A percentile compares a stretch with the other conserved stretches of the same genome.
phyloP scores from a whole-genome alignment of 2,888 invertebrate genomes.

The Macrosiphum euphorbiae region DNA sequence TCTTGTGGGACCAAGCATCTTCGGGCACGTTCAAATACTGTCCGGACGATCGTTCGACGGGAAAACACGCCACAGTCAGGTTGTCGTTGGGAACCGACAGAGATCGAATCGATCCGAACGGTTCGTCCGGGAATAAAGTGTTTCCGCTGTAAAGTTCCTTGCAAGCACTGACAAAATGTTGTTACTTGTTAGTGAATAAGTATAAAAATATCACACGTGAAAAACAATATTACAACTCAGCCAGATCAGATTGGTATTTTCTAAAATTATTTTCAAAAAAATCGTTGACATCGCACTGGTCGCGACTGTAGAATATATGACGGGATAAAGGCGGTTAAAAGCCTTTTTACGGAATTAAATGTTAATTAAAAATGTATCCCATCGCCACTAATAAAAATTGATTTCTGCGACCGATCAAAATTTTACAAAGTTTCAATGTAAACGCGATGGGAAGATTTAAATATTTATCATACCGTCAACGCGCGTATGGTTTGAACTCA shows the following conservation, averaged over 20 bases:
- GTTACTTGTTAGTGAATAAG: not conserved
- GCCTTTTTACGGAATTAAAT: not conserved
- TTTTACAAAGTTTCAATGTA: not conserved
- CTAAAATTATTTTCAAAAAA: not conserved
- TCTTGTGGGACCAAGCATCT: conserved; percentile 56
- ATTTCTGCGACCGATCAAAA: not conserved
- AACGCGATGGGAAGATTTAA: not conserved
- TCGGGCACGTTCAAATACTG: conserved; percentile 44
- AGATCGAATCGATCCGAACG: conserved; percentile 63
- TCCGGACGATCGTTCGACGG: not conserved
- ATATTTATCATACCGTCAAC: not conserved
- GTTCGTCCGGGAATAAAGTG: conserved; percentile 60
- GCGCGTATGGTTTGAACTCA: not conserved
- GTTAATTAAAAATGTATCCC: not conserved
- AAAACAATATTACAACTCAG: not conserved
- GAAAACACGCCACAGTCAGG: conserved; percentile 63
- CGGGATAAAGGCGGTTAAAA: too few relatives aligned
- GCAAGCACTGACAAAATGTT: not conserved
- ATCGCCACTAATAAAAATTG: not conserved
- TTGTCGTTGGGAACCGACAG: conserved; percentile 64
- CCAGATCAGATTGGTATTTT: not conserved
- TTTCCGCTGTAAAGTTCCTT: conserved; percentile 47
- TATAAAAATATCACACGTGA: not conserved
- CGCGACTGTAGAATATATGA: too few relatives aligned
- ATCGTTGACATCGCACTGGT: not conserved